Conservation (phyloP, 2,888 invertebrate species). For the Rhingia rostrata region DNA sequence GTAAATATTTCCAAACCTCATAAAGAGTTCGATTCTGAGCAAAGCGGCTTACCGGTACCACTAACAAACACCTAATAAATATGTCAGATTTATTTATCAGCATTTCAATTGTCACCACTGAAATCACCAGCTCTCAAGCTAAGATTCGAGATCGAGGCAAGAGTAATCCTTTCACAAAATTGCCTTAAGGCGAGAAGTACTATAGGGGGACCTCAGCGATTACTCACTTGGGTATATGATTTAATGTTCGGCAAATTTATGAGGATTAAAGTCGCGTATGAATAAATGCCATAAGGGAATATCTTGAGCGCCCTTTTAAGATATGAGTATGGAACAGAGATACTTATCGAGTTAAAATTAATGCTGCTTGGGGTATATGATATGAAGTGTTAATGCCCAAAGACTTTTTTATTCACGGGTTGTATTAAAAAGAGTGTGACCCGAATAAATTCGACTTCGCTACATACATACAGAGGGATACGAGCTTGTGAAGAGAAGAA, state of each 20-base stretch:
- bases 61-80: conserved; percentile 65
- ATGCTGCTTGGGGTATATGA: conserved; percentile 15
- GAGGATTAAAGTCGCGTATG: conserved; percentile 38
- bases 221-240: conserved; percentile 62
- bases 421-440: conserved; percentile 6
- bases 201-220: conserved; percentile 36
- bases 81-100: conserved; percentile 66
- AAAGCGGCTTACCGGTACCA: conserved; percentile 33
- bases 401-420: conserved; percentile 25
- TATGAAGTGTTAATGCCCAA: conserved; percentile 51
- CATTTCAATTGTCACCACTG: conserved; percentile 50
- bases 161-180: conserved; percentile 41
- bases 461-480: neutral
- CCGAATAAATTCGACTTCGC: conserved; percentile 16
- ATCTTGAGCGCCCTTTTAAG: conserved; percentile 20
- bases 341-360: conserved; percentile 37
- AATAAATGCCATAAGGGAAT: conserved; percentile 25
- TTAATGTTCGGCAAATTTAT: conserved; percentile 59
- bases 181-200: conserved; percentile 10
- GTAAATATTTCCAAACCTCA: conserved; percentile 46
- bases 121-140: conserved; percentile 32
- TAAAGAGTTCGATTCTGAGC: conserved; percentile 48
- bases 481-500: no score
- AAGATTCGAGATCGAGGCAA: conserved; percentile 12
- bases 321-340: conserved; percentile 27